Conservation (phyloP, 2,113 vertebrate species). For the Murina feae region DNA sequence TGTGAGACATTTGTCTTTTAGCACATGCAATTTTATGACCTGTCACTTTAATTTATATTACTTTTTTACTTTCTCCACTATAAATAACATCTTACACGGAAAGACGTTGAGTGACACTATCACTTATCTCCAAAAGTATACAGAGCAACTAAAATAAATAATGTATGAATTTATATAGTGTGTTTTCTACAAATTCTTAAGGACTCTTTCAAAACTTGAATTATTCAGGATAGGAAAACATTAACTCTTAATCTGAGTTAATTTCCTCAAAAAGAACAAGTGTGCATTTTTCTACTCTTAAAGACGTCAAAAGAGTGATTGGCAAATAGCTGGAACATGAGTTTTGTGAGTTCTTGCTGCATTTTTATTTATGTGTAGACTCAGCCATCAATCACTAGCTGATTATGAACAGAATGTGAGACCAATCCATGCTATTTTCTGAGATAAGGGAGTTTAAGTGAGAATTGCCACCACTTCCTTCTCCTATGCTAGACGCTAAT, state of each 20-base stretch:
- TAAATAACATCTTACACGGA: conserved; percentile 32
- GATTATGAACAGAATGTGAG: conserved; percentile 73
- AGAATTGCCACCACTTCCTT: conserved; percentile 54
- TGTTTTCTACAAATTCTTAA: conserved; percentile 28
- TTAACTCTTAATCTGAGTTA: conserved; percentile 9
- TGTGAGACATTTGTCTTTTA: background rate
- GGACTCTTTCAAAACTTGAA: conserved; percentile 28
- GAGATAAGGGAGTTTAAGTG: conserved; percentile 57
- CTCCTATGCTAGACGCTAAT: conserved; percentile 66
- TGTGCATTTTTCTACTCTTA: background rate
- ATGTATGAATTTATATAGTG: background rate
- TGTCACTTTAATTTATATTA: conserved; percentile 2
- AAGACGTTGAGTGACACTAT: conserved; percentile 25
- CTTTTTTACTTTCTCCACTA: background rate
- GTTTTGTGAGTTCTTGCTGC: conserved; percentile 39
- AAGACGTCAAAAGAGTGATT: conserved; percentile 58
- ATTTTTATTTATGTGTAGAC: conserved; percentile 65
- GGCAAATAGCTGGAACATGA: conserved; percentile 52
- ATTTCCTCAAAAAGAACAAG: background rate
- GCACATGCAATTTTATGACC: conserved; percentile 1
- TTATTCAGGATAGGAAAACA: background rate
- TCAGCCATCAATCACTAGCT: conserved; percentile 72
- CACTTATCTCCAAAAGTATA: conserved; percentile 20
- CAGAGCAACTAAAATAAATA: background rate
- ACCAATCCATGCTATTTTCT: conserved; percentile 57